Conservation (phyloP, 2,113 vertebrate species). For the Rhinichthys klamathensis region DNA sequence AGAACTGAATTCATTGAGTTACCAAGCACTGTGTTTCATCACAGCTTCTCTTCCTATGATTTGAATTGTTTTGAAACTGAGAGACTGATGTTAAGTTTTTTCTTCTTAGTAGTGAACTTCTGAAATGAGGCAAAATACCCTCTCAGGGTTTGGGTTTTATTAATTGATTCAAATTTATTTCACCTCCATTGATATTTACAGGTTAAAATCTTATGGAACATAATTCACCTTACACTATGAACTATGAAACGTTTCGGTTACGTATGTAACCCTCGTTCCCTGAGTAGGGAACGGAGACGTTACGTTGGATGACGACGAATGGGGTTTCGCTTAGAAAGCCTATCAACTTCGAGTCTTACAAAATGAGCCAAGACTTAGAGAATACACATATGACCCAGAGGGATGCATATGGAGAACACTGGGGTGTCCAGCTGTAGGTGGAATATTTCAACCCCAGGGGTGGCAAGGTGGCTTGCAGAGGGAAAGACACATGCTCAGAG, state of each 20-base stretch:
- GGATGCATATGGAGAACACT: no score
- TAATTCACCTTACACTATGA: neutral
- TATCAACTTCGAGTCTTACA: no score
- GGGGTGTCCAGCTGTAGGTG: no score
- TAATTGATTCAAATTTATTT: neutral
- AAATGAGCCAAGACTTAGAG: no score
- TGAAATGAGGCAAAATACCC: neutral
- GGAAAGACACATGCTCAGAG: no score
- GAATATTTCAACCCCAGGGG: no score
- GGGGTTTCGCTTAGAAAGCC: no score
- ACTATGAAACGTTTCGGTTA: neutral
- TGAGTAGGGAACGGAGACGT: no score
- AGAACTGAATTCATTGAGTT: slow-evolving; percentile 17
- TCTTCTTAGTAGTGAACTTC: neutral
- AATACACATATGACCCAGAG: no score
- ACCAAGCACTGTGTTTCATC: neutral
- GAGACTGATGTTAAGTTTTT: neutral
- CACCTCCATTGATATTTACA: neutral
- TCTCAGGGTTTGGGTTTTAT: neutral
- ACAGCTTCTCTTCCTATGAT: neutral
- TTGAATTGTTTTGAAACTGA: neutral
- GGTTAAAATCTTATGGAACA: neutral
- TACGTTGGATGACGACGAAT: no score
- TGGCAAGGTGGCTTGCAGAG: no score
- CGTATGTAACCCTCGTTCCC: no score